Percentiles rank a stretch among this genome's conserved stretches.
Evolutionary conservation across 2,888 invertebrate genomes (phyloP).

Genomic region (Hipparchia semele): DNA sequence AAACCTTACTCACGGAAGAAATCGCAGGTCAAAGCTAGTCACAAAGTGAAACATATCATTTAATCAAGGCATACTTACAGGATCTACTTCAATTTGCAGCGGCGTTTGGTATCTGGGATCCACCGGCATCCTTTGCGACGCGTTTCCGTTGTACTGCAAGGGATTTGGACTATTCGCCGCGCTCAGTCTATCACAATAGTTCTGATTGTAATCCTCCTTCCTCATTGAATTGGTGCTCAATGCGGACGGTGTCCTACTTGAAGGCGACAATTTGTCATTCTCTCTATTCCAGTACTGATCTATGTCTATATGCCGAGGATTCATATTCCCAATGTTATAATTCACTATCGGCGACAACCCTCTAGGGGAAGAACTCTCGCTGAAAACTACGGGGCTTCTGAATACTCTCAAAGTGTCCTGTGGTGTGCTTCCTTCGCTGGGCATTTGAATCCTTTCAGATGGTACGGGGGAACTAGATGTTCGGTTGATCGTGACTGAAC

Average conservation of each 20-base stretch:
- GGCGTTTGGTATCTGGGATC: slow-evolving; percentile 76
- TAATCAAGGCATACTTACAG: slow-evolving; percentile 78
- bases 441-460: slow-evolving; percentile 45
- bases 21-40: no score
- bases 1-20: no score
- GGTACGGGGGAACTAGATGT: slow-evolving; percentile 68
- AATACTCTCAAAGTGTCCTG: slow-evolving; percentile 64
- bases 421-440: slow-evolving; percentile 61
- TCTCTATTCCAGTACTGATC: slow-evolving; percentile 72
- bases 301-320: slow-evolving; percentile 75
- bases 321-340: slow-evolving; percentile 80
- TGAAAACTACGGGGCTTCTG: slow-evolving; percentile 73
- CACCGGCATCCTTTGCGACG: slow-evolving; percentile 55
- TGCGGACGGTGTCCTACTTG: slow-evolving; percentile 60
- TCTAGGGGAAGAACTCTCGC: slow-evolving; percentile 71
- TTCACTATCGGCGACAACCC: slow-evolving; percentile 75
- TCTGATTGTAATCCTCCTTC: slow-evolving; percentile 74
- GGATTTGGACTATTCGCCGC: slow-evolving; percentile 66
- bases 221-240: slow-evolving; percentile 62
- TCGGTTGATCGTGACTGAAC: slow-evolving; percentile 60
- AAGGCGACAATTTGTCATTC: slow-evolving; percentile 63
- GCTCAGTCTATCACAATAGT: slow-evolving; percentile 70
- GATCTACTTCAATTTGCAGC: slow-evolving; percentile 86
- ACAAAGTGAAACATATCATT: no score
- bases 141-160: slow-evolving; percentile 70